Evolutionary conservation across 2,113 vertebrate genomes (phyloP).

Genomic region (Pluvialis apricaria): DNA sequence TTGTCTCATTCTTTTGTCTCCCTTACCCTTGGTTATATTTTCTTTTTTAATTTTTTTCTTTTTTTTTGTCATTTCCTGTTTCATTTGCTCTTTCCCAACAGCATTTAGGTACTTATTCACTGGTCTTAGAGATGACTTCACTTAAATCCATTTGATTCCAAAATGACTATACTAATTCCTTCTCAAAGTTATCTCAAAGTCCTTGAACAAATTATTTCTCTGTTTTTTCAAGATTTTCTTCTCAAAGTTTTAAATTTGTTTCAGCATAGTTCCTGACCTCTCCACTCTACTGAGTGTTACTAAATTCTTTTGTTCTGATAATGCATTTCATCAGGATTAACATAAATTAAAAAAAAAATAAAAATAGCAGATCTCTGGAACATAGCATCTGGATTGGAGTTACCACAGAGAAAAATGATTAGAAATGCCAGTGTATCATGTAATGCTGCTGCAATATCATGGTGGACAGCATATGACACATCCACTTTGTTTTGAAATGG

Average conservation of each 20-base stretch:
- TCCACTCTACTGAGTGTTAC: neutral
- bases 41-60: neutral
- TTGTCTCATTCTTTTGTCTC: neutral
- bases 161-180: neutral
- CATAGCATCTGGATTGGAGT: neutral
- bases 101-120: neutral
- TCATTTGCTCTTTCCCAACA: neutral
- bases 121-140: neutral
- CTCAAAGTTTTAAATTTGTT: neutral
- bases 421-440: neutral
- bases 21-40: neutral
- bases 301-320: neutral
- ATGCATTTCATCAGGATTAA: neutral
- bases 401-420: neutral
- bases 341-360: neutral
- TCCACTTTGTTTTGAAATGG: neutral
- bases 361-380: neutral
- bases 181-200: neutral
- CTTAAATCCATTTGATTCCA: neutral
- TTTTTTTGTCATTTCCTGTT: neutral
- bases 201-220: neutral
- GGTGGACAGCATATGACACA: fast-evolving
- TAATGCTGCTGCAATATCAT: neutral
- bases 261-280: neutral
- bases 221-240: neutral